Base-by-base conservation (phyloP, 2,888 invertebrate species). In the Drosophila merina region DNA sequence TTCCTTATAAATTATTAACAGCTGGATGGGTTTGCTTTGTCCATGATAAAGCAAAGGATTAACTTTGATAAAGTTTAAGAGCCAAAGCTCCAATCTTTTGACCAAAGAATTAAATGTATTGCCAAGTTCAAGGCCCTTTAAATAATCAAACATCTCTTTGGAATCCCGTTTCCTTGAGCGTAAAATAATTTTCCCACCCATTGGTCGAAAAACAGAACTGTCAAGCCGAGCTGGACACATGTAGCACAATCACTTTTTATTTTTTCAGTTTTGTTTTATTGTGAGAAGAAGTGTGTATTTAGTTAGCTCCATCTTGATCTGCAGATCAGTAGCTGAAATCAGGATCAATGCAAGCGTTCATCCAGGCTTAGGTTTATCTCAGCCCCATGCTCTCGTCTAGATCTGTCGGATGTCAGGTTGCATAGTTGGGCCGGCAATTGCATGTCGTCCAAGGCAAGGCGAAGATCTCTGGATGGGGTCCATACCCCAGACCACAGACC, bases 321-420 rank as follows among this genome's bases (percentile, higher is more conserved):
- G 72, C 67, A 66, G 82, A 83, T 83, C 82, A 83, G 82, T 83
- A 83, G 82, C 82, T 84, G 74, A 81, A 78, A 83, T 83, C 86
- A 83, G 82, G 82, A 83, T 83, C 82, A 83, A 81, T 83, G 86
- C 77, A 80, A 86, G 84, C 86, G 75, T 42, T 38, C 48, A 69
- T 49, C 66, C 59, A 70, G 55, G 51, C 20, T 36, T 25, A 38
- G 70, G 49, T 56, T 68, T 67, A 67, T 68, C 67, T 68, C 28
- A 8, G 36, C 57, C 57, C 49, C 57, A 33, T 38, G 51, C 45
- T 52, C 57, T 82, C 88, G 86, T 88, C 87, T 77, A 89, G 88
- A 89, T 88, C 89, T 88, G 89, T 85, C 86, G 87, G 76, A 81
- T 88, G 89, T 88, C 89, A 87, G 80, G 77, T 72, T 85, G 79